phyloP scores from a whole-genome alignment of 2,888 invertebrate genomes.

The Hirtodrosophila duncani region DNA sequence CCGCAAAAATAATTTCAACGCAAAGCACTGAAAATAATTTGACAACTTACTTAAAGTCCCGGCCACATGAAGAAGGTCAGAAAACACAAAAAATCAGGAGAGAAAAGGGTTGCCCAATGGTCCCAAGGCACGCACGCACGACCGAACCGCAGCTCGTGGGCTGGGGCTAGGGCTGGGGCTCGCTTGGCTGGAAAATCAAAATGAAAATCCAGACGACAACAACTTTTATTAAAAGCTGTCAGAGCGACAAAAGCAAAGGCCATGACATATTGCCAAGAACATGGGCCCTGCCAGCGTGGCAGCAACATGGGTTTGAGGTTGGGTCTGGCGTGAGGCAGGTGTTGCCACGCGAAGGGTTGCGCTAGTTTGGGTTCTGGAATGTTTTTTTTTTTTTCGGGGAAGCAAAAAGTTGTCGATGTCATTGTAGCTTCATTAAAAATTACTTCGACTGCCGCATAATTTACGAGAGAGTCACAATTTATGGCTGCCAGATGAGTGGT shows the following conservation, averaged over 20 bases:
- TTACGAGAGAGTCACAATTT: slow-evolving; percentile 6
- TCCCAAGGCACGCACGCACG: slow-evolving; percentile 15
- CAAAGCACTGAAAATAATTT: slow-evolving; percentile 41
- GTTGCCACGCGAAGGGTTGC: too few species aligned
- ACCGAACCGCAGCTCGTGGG: neutral
- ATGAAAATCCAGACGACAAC: slow-evolving; percentile 29
- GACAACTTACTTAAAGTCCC: slow-evolving; percentile 39
- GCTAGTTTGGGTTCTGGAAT: neutral
- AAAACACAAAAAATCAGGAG: neutral
- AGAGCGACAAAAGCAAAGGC: slow-evolving; percentile 25
- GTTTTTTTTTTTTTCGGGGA: slow-evolving; percentile 5
- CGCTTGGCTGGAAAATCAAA: slow-evolving; percentile 27
- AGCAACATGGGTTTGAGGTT: too few species aligned
- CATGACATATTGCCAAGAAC: slow-evolving; percentile 27
- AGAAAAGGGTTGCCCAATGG: slow-evolving; percentile 21
- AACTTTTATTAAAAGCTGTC: slow-evolving; percentile 51
- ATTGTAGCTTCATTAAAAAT: slow-evolving; percentile 52
- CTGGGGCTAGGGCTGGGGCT: too few species aligned
- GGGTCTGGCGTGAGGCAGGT: too few species aligned
- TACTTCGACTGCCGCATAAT: slow-evolving; percentile 22
- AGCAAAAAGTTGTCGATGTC: slow-evolving; percentile 49
- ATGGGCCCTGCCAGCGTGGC: too few species aligned
- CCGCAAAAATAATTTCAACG: slow-evolving; percentile 26
- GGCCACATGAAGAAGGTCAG: slow-evolving; percentile 29
- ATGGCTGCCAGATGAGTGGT: slow-evolving; percentile 20